phyloP scores from a whole-genome alignment of 1,140 invertebrate genomes.

The Rhynchophorus ferrugineus region DNA sequence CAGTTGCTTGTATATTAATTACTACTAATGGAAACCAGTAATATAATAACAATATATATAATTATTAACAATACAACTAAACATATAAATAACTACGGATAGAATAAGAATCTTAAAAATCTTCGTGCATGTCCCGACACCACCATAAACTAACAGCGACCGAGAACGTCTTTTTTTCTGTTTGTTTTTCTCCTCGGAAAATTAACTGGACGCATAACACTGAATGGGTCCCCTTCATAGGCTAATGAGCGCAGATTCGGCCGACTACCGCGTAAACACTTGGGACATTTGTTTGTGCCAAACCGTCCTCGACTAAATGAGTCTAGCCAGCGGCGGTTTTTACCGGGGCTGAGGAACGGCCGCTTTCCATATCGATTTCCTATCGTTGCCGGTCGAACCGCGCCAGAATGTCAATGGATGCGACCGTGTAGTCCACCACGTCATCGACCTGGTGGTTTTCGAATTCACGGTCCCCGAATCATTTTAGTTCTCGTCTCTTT shows the following conservation, averaged over 20 bases:
- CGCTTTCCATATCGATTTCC: slow-evolving; percentile 17
- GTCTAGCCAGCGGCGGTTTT: slow-evolving; percentile 22
- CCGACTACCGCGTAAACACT: slow-evolving; percentile 34
- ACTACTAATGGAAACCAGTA: no score
- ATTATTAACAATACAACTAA: no score
- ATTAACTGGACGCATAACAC: slow-evolving; percentile 33
- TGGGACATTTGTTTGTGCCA: slow-evolving; percentile 35
- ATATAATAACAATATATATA: no score
- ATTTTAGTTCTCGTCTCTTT: no score
- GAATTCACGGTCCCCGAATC: no score
- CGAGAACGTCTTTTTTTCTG: slow-evolving; percentile 30
- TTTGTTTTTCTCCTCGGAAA: slow-evolving; percentile 24
- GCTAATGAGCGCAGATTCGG: slow-evolving; percentile 34
- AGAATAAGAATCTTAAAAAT: no score
- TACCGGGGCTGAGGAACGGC: slow-evolving; percentile 16
- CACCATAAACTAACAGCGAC: slow-evolving; percentile 18
- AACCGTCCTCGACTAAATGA: slow-evolving; percentile 36
- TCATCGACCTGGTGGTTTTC: no score
- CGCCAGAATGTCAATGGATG: no score
- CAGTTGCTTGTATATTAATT: no score
- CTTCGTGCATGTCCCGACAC: slow-evolving; percentile 17
- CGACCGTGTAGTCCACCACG: no score
- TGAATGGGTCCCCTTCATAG: slow-evolving; percentile 37
- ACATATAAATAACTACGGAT: no score
- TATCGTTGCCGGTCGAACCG: slow-evolving; percentile 8